phyloP scores from a whole-genome alignment of 30 jellyfish, hydroid and myxozoan genomes.

The Pelagia noctiluca region DNA sequence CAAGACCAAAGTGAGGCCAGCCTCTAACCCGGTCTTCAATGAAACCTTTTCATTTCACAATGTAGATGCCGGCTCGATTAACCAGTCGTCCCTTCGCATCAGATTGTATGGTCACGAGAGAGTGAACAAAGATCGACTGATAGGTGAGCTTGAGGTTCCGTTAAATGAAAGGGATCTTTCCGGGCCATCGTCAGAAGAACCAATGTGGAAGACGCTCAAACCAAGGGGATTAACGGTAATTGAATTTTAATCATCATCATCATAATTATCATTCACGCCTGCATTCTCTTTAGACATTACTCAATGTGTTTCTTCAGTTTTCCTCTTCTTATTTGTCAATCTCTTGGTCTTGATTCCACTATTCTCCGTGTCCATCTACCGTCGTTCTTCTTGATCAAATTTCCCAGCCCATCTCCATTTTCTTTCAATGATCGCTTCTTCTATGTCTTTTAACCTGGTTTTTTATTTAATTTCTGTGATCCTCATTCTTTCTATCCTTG shows the following conservation, averaged over 20 bases:
- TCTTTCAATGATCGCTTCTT: too few relatives aligned
- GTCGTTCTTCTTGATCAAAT: too few relatives aligned
- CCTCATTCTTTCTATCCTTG: too few relatives aligned
- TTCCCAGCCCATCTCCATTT: too few relatives aligned
- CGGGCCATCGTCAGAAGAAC: conserved; percentile 72
- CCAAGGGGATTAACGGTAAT: conserved; percentile 92
- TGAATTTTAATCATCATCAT: neutral
- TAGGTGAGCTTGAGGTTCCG: conserved; percentile 79
- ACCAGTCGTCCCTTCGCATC: conserved; percentile 76
- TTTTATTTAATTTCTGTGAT: too few relatives aligned
- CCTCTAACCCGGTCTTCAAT: conserved; percentile 91
- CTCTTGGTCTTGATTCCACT: too few relatives aligned
- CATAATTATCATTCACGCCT: neutral
- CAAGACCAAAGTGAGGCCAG: conserved; percentile 95
- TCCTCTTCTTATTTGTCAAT: too few relatives aligned
- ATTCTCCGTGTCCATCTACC: too few relatives aligned
- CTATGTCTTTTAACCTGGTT: too few relatives aligned
- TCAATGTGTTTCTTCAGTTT: too few relatives aligned
- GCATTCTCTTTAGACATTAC: neutral
- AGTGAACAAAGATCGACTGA: conserved; percentile 83
- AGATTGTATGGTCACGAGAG: conserved; percentile 95
- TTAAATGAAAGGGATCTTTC: conserved; percentile 72
- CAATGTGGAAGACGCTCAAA: conserved; percentile 78
- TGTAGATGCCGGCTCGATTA: conserved; percentile 66
- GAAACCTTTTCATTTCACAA: conserved; percentile 85